Evolutionary conservation across 2,113 vertebrate species (phyloP), one percentile per base, ranked within the genome.

Genomic region (Xyrauchen texanus): DNA sequence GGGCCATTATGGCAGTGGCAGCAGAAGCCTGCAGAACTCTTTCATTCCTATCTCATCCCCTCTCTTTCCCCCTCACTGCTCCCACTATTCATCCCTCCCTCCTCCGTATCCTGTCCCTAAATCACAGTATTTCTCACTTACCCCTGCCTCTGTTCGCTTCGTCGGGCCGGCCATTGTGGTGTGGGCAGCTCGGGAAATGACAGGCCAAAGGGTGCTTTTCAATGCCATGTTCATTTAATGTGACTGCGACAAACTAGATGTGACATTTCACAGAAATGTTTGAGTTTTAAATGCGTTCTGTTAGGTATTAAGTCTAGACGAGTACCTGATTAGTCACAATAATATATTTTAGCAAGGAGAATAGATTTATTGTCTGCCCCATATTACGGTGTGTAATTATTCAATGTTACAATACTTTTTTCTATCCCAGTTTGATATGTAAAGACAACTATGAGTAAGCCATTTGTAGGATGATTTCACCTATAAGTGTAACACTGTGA

Each of bases 1-100:
- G 89, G 84, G 86, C 88, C 91, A 92, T 91, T 93, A 92, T 87
- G 82, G 84, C 83, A 85, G 86, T 88, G 92, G 91, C 90, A 92
- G 89, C 87, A 91, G 90, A 92, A 85, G 90, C 74, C 87, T 47
- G 81, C 83, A 12, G 77, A 74, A 82, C 65, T 34, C 21, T 34
- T 3, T 34, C 21, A 34, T 34, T 34, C 21, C 68, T 62, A 13
- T 84, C 72, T 82, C 85, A 84, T 83, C 63, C 57, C 79, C 85
- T 85, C 81, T 82, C 80, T 78, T 82, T 86, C 85, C 86, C 73
- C 81, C 49, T 62, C 57, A 72, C 84, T 82, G 84, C 83, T 80
- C 82, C 86, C 83, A 85, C 71, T 84, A 80, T 87, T 84, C 44
- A 82, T 76, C 51, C 69, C 15, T 64, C 51, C 66, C 70, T 79